Evolutionary conservation across 2,797 vertebrate genomes (phyloP), one percentile per base, ranked within the genome.

Genomic region (Todus mexicanus): DNA sequence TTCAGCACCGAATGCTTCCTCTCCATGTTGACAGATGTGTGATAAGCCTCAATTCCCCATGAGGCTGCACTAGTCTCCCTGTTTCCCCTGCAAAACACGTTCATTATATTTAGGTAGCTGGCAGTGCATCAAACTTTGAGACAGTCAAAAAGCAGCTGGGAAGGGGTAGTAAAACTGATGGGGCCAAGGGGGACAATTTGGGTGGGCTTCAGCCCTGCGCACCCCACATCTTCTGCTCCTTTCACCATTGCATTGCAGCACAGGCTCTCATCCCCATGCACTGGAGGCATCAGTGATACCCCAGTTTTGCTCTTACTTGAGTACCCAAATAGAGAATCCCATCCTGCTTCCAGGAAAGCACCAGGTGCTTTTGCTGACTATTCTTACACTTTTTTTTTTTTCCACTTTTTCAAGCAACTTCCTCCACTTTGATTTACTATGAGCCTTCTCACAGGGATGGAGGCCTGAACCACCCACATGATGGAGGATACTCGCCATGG

Each of bases 221-320:
- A 20, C 37, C 68, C 33, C 9, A 4, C 0, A 45, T 2, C 8
- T 27, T 43, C 37, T 20, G 64, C 20, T 54, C 51, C 33, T 63
- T 18, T 15, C 25, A 7, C 3, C 2, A 0, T 5, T 23, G 12
- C 22, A 4, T 1, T 7, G 33, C 54, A 9, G 50, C 5, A 2
- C 20, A 8, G 38, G 40, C 16, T 35, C 43, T 72, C 75, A 10
- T 26, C 10, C 8, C 5, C 20, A 4, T 2, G 8, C 6, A 1
- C 18, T 0, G 0, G 6, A 2, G 31, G 25, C 15, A 22, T 45
- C 42, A 3, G 2, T 1, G 9, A 16, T 9, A 23, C 40, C 61
- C 33, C 15, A 9, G 27, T 18, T n/a, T 12, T 47, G 15, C 27
- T 33, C 26, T 0, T 1, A 31, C 3, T 16, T 0, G 2, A 35